Conservation (phyloP, 2,113 vertebrate species). For the Bufo bufo region DNA sequence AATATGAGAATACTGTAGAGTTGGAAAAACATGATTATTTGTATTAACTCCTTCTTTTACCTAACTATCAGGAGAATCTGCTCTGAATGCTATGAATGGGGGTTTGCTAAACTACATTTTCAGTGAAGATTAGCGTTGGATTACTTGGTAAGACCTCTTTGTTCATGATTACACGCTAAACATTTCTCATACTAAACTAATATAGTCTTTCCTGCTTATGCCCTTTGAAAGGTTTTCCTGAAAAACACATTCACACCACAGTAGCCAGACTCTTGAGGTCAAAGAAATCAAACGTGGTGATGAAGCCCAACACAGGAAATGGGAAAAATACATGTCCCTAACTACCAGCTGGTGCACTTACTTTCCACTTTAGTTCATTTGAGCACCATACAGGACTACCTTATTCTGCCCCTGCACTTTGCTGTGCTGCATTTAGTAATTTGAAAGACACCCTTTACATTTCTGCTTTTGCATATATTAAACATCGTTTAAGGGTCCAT, state of each 20-base stretch:
- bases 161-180: background rate
- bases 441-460: no score
- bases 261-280: background rate
- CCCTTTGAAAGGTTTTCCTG: background rate
- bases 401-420: no score
- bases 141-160: slow-evolving; percentile 85
- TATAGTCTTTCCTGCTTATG: background rate
- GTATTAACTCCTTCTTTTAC: slow-evolving; percentile 94
- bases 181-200: background rate
- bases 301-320: background rate
- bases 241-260: background rate
- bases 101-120: slow-evolving; percentile 80
- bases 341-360: no score
- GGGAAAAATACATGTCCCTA: background rate
- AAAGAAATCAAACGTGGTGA: background rate
- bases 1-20: background rate
- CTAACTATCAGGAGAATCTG: slow-evolving; percentile 92
- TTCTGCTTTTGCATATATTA: no score
- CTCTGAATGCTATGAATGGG: slow-evolving; percentile 85
- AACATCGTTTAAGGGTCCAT: no score
- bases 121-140: slow-evolving; percentile 81
- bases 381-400: no score
- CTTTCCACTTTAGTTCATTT: no score
- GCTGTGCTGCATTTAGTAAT: no score
- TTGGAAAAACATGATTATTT: slow-evolving; percentile 60